These are phyloP conservation scores for Pseudococcus longispinus DNA, from an alignment of 2,888 invertebrate species.

Conservation along the genomic window DNA sequence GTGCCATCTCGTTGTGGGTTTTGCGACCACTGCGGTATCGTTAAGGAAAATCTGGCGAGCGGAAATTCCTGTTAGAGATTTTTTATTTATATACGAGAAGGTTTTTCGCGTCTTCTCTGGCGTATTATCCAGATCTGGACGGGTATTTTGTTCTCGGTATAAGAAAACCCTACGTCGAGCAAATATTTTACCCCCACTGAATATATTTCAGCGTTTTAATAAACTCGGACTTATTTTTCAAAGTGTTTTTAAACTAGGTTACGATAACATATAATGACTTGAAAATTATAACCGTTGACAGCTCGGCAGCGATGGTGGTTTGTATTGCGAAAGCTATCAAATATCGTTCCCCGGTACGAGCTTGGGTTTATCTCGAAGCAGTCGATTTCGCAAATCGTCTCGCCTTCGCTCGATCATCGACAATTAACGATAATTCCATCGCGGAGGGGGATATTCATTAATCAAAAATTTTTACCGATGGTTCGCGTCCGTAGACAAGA, in stretches of 20 bases:
- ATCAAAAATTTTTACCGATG: not conserved
- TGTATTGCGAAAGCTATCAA: not conserved
- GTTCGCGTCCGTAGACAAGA: not conserved
- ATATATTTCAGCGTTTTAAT: slow-evolving; percentile 1
- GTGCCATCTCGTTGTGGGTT: not conserved
- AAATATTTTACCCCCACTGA: not conserved
- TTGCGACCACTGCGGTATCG: slow-evolving; percentile 26
- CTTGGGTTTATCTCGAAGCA: not conserved
- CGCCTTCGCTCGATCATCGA: not conserved
- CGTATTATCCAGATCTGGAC: not conserved
- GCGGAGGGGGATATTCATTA: slow-evolving; percentile 9
- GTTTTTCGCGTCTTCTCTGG: not conserved
- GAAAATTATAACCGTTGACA: slow-evolving; percentile 7
- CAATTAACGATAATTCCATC: slow-evolving; percentile 1
- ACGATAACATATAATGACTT: not conserved
- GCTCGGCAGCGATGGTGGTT: not conserved
- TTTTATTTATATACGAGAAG: slow-evolving; percentile 18
- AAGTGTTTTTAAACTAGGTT: slow-evolving; percentile 10
- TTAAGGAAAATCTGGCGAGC: slow-evolving; percentile 14
- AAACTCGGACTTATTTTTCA: slow-evolving; percentile 20
- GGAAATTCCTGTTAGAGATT: slow-evolving; percentile 15
- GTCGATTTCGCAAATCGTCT: not conserved
- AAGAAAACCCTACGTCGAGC: not conserved
- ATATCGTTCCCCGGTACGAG: too few species aligned
- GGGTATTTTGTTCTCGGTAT: not conserved